Evolutionary conservation across 2,888 invertebrate species (phyloP).

Genomic region (Drosophila conformis): DNA sequence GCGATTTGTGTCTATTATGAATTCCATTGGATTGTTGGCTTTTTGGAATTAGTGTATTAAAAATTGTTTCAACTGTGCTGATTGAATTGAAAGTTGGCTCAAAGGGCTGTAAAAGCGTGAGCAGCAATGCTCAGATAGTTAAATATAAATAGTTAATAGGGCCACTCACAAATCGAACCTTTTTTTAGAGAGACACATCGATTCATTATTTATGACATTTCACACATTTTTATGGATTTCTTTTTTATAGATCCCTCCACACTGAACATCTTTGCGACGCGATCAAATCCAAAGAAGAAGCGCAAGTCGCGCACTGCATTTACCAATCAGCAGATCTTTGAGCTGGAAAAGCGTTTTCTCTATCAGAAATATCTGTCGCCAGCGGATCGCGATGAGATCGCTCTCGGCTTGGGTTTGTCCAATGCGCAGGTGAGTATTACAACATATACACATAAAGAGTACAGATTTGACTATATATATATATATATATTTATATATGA

Average conservation of each 20-base stretch:
- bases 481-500: neutral
- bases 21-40: slow-evolving; percentile 46
- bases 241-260: slow-evolving; percentile 90
- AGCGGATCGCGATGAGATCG: slow-evolving; percentile 98
- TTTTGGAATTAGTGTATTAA: slow-evolving; percentile 28
- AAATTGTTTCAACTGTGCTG: slow-evolving; percentile 64
- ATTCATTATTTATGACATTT: slow-evolving; percentile 20
- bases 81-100: slow-evolving; percentile 63
- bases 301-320: slow-evolving; percentile 98
- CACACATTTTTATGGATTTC: slow-evolving; percentile 13
- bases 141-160: slow-evolving; percentile 21
- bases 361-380: slow-evolving; percentile 99
- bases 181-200: slow-evolving; percentile 25
- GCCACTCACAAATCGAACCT: slow-evolving; percentile 18
- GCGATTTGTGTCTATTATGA: slow-evolving; percentile 60
- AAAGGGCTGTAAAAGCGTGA: slow-evolving; percentile 32
- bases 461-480: neutral
- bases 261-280: slow-evolving; percentile 94
- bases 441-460: no score
- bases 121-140: slow-evolving; percentile 30
- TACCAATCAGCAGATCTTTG: slow-evolving; percentile 99
- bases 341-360: slow-evolving; percentile 98
- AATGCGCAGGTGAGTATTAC: slow-evolving; percentile 92
- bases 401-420: slow-evolving; percentile 95
- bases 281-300: slow-evolving; percentile 97